phyloP scores from a whole-genome alignment of 2,888 invertebrate species.

The Lithosia quadra region DNA sequence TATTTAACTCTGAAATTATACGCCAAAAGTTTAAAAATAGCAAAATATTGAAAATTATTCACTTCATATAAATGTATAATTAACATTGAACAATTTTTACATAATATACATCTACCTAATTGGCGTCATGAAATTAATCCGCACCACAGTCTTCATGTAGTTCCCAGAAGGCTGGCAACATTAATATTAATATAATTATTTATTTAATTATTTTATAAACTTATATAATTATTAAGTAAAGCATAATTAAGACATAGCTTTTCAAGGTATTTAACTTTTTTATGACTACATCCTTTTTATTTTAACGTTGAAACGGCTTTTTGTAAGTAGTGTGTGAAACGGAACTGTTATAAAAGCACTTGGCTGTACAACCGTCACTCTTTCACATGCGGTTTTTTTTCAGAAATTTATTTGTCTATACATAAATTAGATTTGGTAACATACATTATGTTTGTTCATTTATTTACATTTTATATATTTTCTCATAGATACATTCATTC shows the following conservation, averaged over 20 bases:
- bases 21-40: not conserved
- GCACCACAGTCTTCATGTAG: slow-evolving; percentile 8
- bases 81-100: not conserved
- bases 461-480: not conserved
- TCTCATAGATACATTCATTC: not conserved
- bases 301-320: slow-evolving; percentile 6
- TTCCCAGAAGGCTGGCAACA: slow-evolving; percentile 3
- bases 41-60: slow-evolving; percentile 2
- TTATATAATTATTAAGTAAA: slow-evolving; percentile 6
- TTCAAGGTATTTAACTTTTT: slow-evolving; percentile 5
- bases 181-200: slow-evolving; percentile 5
- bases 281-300: not conserved
- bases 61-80: not conserved
- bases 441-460: not conserved
- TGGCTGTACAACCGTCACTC: not conserved
- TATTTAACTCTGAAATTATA: not conserved
- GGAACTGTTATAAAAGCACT: not conserved
- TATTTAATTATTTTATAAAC: slow-evolving; percentile 9
- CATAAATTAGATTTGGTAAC: not conserved
- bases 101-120: not conserved
- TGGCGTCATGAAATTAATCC: slow-evolving; percentile 7
- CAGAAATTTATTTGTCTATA: not conserved
- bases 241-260: slow-evolving; percentile 3
- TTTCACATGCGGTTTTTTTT: not conserved
- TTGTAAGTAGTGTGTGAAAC: not conserved